phyloP scores from a whole-genome alignment of 1,140 invertebrate species.

The Drosophila pectinifera region DNA sequence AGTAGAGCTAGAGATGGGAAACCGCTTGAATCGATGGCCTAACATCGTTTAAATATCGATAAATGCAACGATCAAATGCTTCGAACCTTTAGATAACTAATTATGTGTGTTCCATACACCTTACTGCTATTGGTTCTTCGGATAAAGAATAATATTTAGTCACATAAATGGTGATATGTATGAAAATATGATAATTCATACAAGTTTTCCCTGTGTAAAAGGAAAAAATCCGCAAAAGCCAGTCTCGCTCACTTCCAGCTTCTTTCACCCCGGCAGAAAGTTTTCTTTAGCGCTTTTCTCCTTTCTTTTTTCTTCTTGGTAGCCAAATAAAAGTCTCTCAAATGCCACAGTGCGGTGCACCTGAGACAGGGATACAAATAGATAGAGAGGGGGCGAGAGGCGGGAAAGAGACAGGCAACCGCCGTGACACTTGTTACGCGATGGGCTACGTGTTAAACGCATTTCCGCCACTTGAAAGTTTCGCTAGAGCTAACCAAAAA shows the following conservation, averaged over 20 bases:
- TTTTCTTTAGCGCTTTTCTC: conserved; percentile 40
- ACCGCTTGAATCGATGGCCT: not conserved
- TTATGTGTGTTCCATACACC: too few species aligned
- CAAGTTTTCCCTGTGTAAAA: not conserved
- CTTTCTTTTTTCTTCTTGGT: conserved; percentile 13
- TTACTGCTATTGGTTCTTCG: too few species aligned
- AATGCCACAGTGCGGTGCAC: conserved; percentile 65
- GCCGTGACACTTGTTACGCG: conserved; percentile 55
- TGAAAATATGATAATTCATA: not conserved
- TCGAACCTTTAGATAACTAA: too few species aligned
- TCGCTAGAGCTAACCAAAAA: conserved; percentile 13
- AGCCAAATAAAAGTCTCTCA: conserved; percentile 64
- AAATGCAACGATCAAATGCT: too few species aligned
- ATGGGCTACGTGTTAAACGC: conserved; percentile 70
- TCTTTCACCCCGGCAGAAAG: conserved; percentile 40
- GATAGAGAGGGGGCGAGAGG: not conserved
- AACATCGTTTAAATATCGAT: too few species aligned
- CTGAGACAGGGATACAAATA: conserved; percentile 54
- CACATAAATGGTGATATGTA: too few species aligned
- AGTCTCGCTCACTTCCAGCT: conserved; percentile 13
- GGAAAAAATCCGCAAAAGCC: conserved; percentile 2
- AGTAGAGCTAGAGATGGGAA: too few species aligned
- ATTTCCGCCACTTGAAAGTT: conserved; percentile 72
- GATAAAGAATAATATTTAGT: too few species aligned
- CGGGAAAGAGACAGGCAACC: conserved; percentile 14